Base-by-base conservation (phyloP, 2,888 invertebrate genomes). In the Heliconius ismenius region DNA sequence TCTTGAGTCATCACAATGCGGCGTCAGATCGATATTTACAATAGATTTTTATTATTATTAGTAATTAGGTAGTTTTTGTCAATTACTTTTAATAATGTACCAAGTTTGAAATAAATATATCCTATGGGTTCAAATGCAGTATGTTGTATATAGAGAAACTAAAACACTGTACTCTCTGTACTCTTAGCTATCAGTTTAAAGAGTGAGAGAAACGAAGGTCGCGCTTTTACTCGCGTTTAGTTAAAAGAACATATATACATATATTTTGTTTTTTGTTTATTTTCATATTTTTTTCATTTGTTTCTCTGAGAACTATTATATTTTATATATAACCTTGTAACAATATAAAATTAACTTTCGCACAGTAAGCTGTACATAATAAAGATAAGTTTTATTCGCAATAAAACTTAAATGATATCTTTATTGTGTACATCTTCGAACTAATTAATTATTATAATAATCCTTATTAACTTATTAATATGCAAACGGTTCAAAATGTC, bases 1-100 rank as follows among this genome's bases (percentile, higher is more conserved):
- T 65, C 65, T 65, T 65, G 65, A 65, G 65, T 65, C 65, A 65
- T 36, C 65, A 13, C 65, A n/a, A n/a, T n/a, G 36, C 6, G 36
- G 32, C n/a, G 36, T n/a, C n/a, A n/a, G 36, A 65, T 32, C 6
- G 26, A 62, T 64, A 64, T 64, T 64, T 32, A 64, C 3, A 63
- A 32, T 6, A 18, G 21, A 21, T 32, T 32, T 64, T 32, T 32
- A 64, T 28, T 64, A 54, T 21, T 21, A 54, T 21, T 6, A 49
- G 6, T 49, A 49, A 49, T 18, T 54, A 21, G 21, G 32, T 32
- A 32, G 7, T 54, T 54, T 54, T n/a, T 58, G 58, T 58, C n/a
- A 3, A 58, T n/a, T n/a, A n/a, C n/a, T 64, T 64, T n/a, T 32
- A 32, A 62, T 26, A 26, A 24, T 60, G 4, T 24, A 60, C 4